A percentile compares a stretch with the other conserved stretches of the same genome.
These are phyloP conservation scores for Anaspis maculata DNA, from an alignment of 2,888 invertebrate genomes.

Conservation along the genomic window DNA sequence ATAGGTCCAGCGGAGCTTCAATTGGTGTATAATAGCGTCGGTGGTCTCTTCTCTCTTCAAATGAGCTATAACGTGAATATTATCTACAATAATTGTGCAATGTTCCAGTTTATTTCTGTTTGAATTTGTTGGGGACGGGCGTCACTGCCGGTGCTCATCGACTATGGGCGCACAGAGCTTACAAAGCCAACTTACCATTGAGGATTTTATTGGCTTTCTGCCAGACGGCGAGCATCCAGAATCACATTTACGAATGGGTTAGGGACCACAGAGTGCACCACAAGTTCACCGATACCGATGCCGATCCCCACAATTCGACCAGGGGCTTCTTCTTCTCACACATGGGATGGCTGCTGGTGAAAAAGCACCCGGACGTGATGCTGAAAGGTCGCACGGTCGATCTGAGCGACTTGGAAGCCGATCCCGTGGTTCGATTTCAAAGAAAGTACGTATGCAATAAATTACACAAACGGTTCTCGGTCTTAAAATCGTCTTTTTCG, in stretches of 20 bases:
- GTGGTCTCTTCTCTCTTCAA: too few relatives aligned
- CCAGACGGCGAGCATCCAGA: constrained; percentile 82
- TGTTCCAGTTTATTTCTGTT: too few relatives aligned
- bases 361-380: constrained; percentile 85
- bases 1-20: too few relatives aligned
- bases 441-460: constrained; percentile 43
- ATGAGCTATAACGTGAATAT: too few relatives aligned
- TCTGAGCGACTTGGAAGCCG: constrained; percentile 77
- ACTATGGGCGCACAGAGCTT: constrained; percentile 83
- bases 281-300: constrained; percentile 82
- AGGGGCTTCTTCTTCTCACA: constrained; percentile 91
- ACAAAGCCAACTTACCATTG: constrained; percentile 75
- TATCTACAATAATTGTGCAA: too few relatives aligned
- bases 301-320: constrained; percentile 81
- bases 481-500: constrained; percentile 7
- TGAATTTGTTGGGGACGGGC: too few relatives aligned
- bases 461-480: too few relatives aligned
- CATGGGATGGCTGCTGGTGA: constrained; percentile 85
- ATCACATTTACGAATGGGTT: constrained; percentile 83
- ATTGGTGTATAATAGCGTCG: too few relatives aligned
- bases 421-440: constrained; percentile 81
- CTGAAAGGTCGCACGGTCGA: constrained; percentile 75
- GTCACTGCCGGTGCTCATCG: constrained; percentile 88
- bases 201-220: constrained; percentile 68
- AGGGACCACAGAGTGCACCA: constrained; percentile 79